These are phyloP conservation scores for Sinocyclocheilus rhinocerous DNA, from an alignment of 2,113 vertebrate genomes.

Conservation along the genomic window DNA sequence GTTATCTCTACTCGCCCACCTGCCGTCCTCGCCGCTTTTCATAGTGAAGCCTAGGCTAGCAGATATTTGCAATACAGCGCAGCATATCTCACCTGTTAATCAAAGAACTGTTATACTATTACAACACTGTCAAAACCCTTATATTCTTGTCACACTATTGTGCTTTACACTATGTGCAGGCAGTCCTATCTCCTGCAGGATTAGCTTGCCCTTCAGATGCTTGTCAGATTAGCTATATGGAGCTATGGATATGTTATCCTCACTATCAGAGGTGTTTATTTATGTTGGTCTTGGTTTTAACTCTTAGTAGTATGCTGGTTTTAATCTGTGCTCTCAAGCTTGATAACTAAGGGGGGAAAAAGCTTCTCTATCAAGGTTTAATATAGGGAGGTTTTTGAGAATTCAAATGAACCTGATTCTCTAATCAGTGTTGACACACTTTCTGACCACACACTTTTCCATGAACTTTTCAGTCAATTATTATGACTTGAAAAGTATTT, in stretches of 20 bases:
- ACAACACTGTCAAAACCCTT: neutral
- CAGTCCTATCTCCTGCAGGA: constrained; percentile 34
- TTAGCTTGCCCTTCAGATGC: constrained; percentile 40
- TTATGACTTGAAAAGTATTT: neutral
- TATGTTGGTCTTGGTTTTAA: neutral
- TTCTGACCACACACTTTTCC: neutral
- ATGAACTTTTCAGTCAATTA: neutral
- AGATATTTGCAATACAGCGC: constrained; percentile 41
- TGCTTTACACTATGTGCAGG: constrained; percentile 20
- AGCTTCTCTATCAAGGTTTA: neutral
- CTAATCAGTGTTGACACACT: neutral
- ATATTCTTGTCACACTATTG: constrained; percentile 1
- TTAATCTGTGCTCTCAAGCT: neutral
- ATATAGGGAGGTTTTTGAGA: neutral
- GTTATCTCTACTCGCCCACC: constrained; percentile 50
- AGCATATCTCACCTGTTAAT: constrained; percentile 29
- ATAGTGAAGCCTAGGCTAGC: constrained; percentile 18
- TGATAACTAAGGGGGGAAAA: constrained; percentile 16
- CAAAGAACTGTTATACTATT: constrained; percentile 1
- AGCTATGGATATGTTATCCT: constrained; percentile 4
- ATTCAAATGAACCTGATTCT: neutral
- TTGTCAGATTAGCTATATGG: constrained; percentile 39
- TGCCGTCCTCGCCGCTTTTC: constrained; percentile 30
- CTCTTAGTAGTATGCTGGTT: neutral
- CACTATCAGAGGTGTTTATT: constrained; percentile 12